phyloP scores from a whole-genome alignment of 2,113 vertebrate species.

The Gasterosteus nipponicus region DNA sequence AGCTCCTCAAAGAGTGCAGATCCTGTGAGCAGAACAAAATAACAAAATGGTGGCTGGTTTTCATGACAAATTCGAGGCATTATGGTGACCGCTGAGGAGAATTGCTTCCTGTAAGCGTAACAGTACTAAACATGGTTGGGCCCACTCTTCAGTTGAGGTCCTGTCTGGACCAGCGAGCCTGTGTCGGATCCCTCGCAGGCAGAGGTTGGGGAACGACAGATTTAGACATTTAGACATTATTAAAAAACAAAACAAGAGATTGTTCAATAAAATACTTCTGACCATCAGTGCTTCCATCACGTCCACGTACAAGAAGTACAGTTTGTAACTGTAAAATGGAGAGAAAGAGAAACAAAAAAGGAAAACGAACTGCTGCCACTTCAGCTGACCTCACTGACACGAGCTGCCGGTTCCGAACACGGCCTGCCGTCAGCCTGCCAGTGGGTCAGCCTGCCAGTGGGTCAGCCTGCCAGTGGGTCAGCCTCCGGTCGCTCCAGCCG shows the following conservation, averaged over 20 bases:
- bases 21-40: constrained; percentile 42
- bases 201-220: constrained; percentile 38
- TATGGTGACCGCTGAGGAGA: constrained; percentile 71
- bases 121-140: constrained; percentile 40
- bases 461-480: constrained; percentile 27
- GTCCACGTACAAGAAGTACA: constrained; percentile 67
- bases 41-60: constrained; percentile 64
- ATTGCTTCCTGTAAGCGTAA: constrained; percentile 42
- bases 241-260: constrained; percentile 34
- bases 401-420: constrained; percentile 25
- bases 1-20: background rate
- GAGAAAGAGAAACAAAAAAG: constrained; percentile 4
- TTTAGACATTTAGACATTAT: constrained; percentile 67
- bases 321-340: constrained; percentile 65
- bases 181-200: constrained; percentile 50
- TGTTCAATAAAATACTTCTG: constrained; percentile 77
- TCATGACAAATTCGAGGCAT: constrained; percentile 70
- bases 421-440: constrained; percentile 28
- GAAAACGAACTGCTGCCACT: constrained; percentile 4
- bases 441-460: constrained; percentile 17
- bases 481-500: constrained; percentile 21
- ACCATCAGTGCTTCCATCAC: constrained; percentile 80
- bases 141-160: constrained; percentile 34
- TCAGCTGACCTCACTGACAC: constrained; percentile 22
- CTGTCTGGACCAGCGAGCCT: constrained; percentile 19